Base-by-base conservation (phyloP, 2,888 invertebrate genomes). In the Xestia c-nigrum region DNA sequence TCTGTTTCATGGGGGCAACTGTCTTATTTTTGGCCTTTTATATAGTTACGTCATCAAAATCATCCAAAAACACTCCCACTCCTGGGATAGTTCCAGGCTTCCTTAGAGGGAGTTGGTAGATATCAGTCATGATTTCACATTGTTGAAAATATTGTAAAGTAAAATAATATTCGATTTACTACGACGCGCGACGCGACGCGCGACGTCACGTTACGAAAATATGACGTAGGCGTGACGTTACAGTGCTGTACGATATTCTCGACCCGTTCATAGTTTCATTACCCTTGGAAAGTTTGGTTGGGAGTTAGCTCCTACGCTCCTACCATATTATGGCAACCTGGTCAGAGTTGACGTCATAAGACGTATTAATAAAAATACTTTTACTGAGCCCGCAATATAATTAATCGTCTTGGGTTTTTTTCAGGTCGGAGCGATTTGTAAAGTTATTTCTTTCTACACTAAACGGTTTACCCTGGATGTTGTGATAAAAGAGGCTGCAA, bases 321-420 rank as follows among this genome's bases (percentile, higher is more conserved):
- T 83, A 40, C 19, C 7, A 16, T 57, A 64, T 89, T 85, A 92
- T 95, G 94, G 69, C 72, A 83, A 70, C 95, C 94, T 94, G 83
- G 95, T 95, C 71, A 55, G 90, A 93, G 83, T 89, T 94, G 94
- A 95, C 94, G 95, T 95, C 94, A 94, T 90, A 87, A 91, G 91
- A 94, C 86, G 81, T 76, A 63, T 74, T 81, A 83, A 73, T 82
- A 88, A 79, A 83, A 87, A 80, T 79, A 69, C 52, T 66, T 74
- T 64, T 52, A 55, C 65, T 47, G 10, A 52, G 61, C 47, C 40
- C 38, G 14, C 63, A 59, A 52, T 59, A n/a, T 38, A 24, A 57
- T 38, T 40, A 57, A 66, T n/a, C 38, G 57, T 81, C 74, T 81
- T 43, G 47, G 7, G 40, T 24, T 67, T 43, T 43, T 59, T 24